Conservation (phyloP, 2,113 vertebrate genomes). For the Acanthochromis polyacanthus region DNA sequence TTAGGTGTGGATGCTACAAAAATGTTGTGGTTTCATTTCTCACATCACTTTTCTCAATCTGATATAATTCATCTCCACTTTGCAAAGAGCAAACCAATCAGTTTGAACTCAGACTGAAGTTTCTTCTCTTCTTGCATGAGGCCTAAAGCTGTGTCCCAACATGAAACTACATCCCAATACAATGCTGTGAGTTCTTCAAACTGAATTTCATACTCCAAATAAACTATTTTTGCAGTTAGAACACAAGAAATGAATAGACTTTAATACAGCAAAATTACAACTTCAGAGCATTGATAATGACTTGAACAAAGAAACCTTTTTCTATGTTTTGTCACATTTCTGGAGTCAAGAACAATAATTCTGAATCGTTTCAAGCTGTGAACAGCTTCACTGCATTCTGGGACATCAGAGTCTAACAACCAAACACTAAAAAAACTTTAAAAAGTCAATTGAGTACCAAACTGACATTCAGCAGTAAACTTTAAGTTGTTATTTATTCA, state of each 20-base stretch:
- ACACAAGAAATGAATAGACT: not conserved
- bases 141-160: constrained; percentile 38
- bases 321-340: too few relatives aligned
- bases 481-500: constrained; percentile 1
- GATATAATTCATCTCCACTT: not conserved
- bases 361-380: not conserved
- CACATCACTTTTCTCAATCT: not conserved
- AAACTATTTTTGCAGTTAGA: not conserved
- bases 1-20: constrained; percentile 29
- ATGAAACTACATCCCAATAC: constrained; percentile 13
- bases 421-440: not conserved
- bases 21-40: constrained; percentile 15
- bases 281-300: too few relatives aligned
- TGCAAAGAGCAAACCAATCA: constrained; percentile 6
- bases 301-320: not conserved
- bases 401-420: not conserved
- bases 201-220: not conserved
- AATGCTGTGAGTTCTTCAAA: not conserved
- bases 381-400: not conserved
- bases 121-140: not conserved
- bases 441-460: not conserved
- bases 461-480: not conserved
- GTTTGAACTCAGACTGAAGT: constrained; percentile 14
- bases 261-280: not conserved
- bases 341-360: too few relatives aligned